These are phyloP conservation scores for Bombus haemorrhoidalis DNA, from an alignment of 1,140 invertebrate species.

Conservation along the genomic window DNA sequence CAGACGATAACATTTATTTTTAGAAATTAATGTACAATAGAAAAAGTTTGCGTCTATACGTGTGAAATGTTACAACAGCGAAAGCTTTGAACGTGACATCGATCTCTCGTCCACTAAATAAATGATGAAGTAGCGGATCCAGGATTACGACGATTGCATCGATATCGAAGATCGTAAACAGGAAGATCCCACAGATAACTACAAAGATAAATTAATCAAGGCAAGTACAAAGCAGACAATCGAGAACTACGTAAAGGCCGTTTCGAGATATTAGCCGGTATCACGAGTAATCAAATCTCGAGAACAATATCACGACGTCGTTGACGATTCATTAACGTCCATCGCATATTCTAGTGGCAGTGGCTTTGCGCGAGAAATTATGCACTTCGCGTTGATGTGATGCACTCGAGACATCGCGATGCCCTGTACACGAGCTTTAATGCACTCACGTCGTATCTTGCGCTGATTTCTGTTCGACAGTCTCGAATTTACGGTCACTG, in stretches of 20 bases:
- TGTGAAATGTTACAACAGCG: no score
- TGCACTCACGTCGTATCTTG: not conserved
- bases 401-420: not conserved
- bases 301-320: conserved; percentile 9
- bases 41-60: no score
- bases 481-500: not conserved
- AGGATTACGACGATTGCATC: not conserved
- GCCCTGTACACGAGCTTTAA: not conserved
- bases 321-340: conserved; percentile 23
- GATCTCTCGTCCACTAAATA: not conserved
- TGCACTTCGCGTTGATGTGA: not conserved
- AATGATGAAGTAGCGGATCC: not conserved
- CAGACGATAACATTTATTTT: no score
- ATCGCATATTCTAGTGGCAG: not conserved
- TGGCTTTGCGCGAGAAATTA: not conserved
- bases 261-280: not conserved
- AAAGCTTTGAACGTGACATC: no score
- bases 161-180: not conserved
- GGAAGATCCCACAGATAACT: no score
- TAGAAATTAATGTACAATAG: no score
- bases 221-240: not conserved
- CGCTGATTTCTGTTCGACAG: not conserved
- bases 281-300: conserved; percentile 8
- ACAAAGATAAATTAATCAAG: conserved; percentile 7
- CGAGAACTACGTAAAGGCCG: not conserved